phyloP scores from a whole-genome alignment of 2,888 invertebrate species.

The Adelognathus sp. region DNA sequence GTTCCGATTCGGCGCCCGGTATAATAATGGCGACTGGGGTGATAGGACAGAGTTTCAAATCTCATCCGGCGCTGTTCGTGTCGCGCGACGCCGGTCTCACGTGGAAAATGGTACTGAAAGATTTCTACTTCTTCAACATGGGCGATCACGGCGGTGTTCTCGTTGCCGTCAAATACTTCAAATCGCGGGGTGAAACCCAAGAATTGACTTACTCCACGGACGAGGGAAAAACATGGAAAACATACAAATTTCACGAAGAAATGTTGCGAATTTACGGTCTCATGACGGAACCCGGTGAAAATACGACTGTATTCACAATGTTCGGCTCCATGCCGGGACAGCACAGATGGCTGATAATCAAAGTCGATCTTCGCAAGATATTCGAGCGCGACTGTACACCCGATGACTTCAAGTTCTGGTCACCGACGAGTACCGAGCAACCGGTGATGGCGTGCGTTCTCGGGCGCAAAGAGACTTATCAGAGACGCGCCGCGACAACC shows the following conservation, averaged over 20 bases:
- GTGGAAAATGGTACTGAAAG: constrained; percentile 91
- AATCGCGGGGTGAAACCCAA: constrained; percentile 88
- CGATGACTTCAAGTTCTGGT: constrained; percentile 94
- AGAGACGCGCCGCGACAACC: constrained; percentile 87
- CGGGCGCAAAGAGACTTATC: constrained; percentile 89
- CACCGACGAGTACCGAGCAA: constrained; percentile 86
- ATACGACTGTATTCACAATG: constrained; percentile 94
- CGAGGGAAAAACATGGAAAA: constrained; percentile 92
- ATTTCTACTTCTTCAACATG: constrained; percentile 92
- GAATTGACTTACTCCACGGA: constrained; percentile 92
- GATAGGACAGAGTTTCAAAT: constrained; percentile 89
- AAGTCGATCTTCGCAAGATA: constrained; percentile 84
- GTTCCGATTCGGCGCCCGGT: constrained; percentile 93
- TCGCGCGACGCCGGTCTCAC: constrained; percentile 91
- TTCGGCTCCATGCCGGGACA: constrained; percentile 91
- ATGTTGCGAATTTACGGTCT: constrained; percentile 93
- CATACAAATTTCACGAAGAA: constrained; percentile 87
- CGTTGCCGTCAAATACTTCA: constrained; percentile 92
- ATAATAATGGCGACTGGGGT: constrained; percentile 94
- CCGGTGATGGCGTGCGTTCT: constrained; percentile 88
- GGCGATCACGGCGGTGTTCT: constrained; percentile 96
- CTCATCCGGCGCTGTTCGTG: constrained; percentile 90
- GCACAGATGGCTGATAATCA: constrained; percentile 95
- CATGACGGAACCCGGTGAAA: constrained; percentile 97
- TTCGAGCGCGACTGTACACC: constrained; percentile 84